Percentiles rank a stretch among this genome's conserved stretches.
phyloP scores from a whole-genome alignment of 2,113 vertebrate species.

The Chunga burmeisteri region DNA sequence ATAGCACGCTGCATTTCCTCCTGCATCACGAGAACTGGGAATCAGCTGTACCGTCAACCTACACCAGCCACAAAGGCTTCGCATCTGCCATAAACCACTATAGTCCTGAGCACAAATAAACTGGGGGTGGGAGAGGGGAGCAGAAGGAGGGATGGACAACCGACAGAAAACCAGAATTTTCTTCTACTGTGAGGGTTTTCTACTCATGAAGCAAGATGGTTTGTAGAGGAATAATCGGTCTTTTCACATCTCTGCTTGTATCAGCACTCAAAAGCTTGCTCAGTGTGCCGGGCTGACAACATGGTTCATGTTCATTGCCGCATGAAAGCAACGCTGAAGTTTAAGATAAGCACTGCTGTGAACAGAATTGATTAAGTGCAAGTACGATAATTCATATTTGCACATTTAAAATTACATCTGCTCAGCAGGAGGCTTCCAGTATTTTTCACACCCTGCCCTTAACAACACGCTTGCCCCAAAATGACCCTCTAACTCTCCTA shows the following conservation, averaged over 20 bases:
- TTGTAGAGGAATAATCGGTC: not conserved
- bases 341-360: not conserved
- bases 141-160: not conserved
- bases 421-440: not conserved
- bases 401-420: not conserved
- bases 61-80: not conserved
- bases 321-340: not conserved
- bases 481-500: not conserved
- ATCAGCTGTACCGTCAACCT: not conserved
- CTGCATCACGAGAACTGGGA: not conserved
- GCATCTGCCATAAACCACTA: not conserved
- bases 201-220: not conserved
- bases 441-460: not conserved
- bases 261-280: not conserved
- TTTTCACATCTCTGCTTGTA: too few relatives aligned
- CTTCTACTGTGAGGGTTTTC: not conserved
- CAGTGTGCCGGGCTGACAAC: not conserved
- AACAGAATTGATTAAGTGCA: not conserved
- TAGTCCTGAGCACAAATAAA: not conserved
- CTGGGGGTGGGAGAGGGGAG: fast-evolving
- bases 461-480: not conserved
- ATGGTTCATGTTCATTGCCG: fast-evolving
- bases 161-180: not conserved
- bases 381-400: not conserved
- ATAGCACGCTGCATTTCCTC: not conserved